phyloP scores from a whole-genome alignment of 2,888 invertebrate species.

The Hydraecia micacea region DNA sequence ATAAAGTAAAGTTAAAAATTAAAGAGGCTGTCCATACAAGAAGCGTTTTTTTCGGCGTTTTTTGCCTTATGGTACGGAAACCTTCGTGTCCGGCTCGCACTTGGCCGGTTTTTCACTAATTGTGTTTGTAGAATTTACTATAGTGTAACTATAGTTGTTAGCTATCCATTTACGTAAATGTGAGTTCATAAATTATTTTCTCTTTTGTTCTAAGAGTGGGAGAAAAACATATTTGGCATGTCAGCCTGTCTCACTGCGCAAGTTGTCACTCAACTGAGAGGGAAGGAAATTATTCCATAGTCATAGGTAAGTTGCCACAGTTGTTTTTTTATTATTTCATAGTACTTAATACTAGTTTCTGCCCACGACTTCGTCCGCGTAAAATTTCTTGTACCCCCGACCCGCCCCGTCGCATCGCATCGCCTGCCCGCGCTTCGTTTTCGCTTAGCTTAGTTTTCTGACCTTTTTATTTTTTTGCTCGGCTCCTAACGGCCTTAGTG shows the following conservation, averaged over 20 bases:
- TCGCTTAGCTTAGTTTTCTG: too few species aligned
- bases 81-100: not conserved
- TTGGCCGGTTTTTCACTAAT: not conserved
- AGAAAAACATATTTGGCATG: slow-evolving; percentile 44
- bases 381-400: too few species aligned
- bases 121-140: not conserved
- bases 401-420: too few species aligned
- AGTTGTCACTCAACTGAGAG: slow-evolving; percentile 35
- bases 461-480: too few species aligned
- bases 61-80: not conserved
- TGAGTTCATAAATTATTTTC: slow-evolving; percentile 16
- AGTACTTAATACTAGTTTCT: too few species aligned
- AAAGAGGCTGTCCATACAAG: not conserved
- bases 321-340: not conserved
- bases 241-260: slow-evolving; percentile 19
- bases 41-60: not conserved
- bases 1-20: not conserved
- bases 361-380: too few species aligned
- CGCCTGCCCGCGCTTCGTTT: too few species aligned
- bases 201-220: slow-evolving; percentile 15
- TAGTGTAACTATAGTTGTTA: not conserved
- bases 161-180: slow-evolving; percentile 1
- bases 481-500: too few species aligned
- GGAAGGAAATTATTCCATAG: slow-evolving; percentile 16
- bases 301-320: not conserved